phyloP scores from a whole-genome alignment of 2,113 vertebrate species.

The Ascaphus truei region DNA sequence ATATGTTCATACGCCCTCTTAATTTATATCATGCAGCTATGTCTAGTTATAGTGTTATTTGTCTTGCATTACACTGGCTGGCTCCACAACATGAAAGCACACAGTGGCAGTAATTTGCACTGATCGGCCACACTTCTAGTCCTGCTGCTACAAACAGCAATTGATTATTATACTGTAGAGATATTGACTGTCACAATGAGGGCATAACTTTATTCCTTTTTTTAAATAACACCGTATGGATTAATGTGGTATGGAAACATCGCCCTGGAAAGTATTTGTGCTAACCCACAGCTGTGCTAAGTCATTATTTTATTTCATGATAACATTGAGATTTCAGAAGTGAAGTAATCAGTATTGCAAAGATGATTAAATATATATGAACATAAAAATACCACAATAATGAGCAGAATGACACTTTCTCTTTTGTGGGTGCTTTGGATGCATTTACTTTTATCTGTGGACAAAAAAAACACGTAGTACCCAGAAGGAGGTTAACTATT shows the following conservation, averaged over 20 bases:
- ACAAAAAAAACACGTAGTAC: no score
- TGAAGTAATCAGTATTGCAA: constrained; percentile 27
- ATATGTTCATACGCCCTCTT: constrained; percentile 19
- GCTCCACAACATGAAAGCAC: constrained; percentile 70
- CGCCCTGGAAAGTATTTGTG: constrained; percentile 23
- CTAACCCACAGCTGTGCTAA: constrained; percentile 31
- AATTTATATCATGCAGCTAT: constrained; percentile 63
- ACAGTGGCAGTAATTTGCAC: constrained; percentile 90
- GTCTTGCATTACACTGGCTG: constrained; percentile 67
- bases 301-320: constrained; percentile 32
- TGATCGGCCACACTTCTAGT: constrained; percentile 85
- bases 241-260: constrained; percentile 53
- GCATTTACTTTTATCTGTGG: no score
- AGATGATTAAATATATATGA: not conserved
- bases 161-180: constrained; percentile 89
- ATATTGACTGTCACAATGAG: constrained; percentile 81
- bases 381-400: not conserved
- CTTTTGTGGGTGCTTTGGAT: no score
- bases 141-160: constrained; percentile 91
- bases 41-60: constrained; percentile 69
- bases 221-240: constrained; percentile 60
- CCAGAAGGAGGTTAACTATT: no score
- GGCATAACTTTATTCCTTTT: constrained; percentile 67
- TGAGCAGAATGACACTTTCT: no score
- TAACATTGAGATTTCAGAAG: constrained; percentile 28